These are phyloP conservation scores for Thymallus thymallus DNA, from an alignment of 2,113 vertebrate genomes.

Conservation along the genomic window DNA sequence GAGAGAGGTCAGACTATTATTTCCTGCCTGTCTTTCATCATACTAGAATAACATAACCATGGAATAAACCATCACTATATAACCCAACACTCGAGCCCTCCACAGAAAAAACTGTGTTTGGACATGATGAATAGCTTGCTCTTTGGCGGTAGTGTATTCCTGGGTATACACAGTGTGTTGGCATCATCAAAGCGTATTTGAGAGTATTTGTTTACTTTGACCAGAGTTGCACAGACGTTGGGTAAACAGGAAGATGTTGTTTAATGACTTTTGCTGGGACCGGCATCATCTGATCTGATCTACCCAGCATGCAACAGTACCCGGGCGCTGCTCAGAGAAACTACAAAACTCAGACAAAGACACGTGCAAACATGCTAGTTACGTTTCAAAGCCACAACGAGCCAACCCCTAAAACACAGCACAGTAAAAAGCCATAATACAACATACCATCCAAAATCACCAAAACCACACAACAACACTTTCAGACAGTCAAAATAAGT, in stretches of 20 bases:
- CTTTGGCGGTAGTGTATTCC: no score
- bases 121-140: no score
- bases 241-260: constrained; percentile 25
- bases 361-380: neutral
- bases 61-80: neutral
- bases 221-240: neutral
- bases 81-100: neutral
- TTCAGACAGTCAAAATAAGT: no score
- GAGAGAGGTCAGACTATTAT: no score
- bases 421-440: neutral
- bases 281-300: neutral
- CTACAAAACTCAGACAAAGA: neutral
- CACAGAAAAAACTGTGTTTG: no score
- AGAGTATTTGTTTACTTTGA: neutral
- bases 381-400: neutral
- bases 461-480: neutral
- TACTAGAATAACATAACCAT: no score
- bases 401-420: no score
- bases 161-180: neutral
- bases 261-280: neutral
- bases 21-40: no score
- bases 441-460: neutral
- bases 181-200: neutral
- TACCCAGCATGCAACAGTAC: neutral
- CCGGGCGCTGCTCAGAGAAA: neutral